Evolutionary conservation across 2,797 vertebrate species (phyloP), one percentile per base, ranked within the genome.

Genomic region (Otolemur crassicaudatus): DNA sequence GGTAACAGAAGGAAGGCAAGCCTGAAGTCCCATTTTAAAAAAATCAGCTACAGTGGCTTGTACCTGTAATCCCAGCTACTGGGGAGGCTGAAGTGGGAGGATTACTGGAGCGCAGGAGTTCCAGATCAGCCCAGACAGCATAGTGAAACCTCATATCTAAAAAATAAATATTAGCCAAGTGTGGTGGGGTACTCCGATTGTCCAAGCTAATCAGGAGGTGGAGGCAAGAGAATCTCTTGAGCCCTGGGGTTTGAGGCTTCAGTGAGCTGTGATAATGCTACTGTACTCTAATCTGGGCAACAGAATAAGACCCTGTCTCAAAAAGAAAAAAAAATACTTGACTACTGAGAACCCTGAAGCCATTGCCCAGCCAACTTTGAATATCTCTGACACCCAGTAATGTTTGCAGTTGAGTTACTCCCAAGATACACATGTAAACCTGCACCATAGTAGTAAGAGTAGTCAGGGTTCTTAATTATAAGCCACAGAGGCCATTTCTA

Each of bases 11-110:
- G 9, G 40, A 8, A 6, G n/a, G 9, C 56, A 89, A 92, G 20
- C 31, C 73, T 90, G 72, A 92, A 63, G 40, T 85, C 70, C 69
- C 31, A 61, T 72, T 81, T 13, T 29, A 95, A 92, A 86, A 46
- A 77, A 16, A 72, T 67, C 82, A 31, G 40, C 31, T 90, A 91
- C n/a, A n/a, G 17, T 69, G 65, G 31, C 65, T 69, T 17, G n/a
- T 69, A 17, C 65, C 31, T 69, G 16, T 69, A 69, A 69, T 69
- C 65, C 31, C 65, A 69, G 31, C 17, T 69, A n/a, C 65, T n/a
- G 31, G 17, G 3, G 65, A n/a, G n/a, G 31, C 65, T 69, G 65
- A 69, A 69, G 65, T 31, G 8, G 65, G 17, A 69, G 31, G 31
- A n/a, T 69, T n/a, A 16, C 65, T 69, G 65, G 31, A 69, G 31